Evolutionary conservation across 2,888 invertebrate species (phyloP), one percentile per base, ranked within the genome.

Genomic region (Reticulitermes lucifugus): DNA sequence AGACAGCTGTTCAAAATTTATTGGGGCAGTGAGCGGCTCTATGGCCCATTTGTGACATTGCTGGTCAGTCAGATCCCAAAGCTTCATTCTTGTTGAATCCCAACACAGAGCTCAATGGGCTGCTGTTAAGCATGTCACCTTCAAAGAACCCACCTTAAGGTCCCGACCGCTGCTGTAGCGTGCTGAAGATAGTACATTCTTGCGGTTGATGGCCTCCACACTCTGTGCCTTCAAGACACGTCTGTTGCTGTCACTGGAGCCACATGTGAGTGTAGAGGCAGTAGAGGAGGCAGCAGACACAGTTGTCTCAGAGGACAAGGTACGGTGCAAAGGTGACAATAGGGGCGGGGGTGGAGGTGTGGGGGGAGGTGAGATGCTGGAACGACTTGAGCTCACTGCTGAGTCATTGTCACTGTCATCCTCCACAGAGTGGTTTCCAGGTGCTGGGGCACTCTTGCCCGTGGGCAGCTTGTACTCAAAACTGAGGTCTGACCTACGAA

Each of bases 321-420:
- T 95, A 86, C 95, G 92, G 88, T 94, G 94, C 79, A 95, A 91
- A 79, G 88, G 87, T 83, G 88, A 46, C 84, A 93, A 92, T n/a
- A 94, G 94, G 87, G 95, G 95, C 0, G 96, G 95, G 87, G 93
- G 92, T 7, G 94, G 94, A 1, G 95, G 96, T 46, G 97, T 96
- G 87, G 94, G 94, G 86, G 94, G 95, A 87, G 95, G 94, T 5
- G 96, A 96, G 88, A 95, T 93, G 89, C 95, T 95, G 77, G 96
- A 96, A 84, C 96, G 95, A 88, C 96, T 96, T 80, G 96, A 96
- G 90, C 97, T 97, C 90, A 97, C 96, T 7, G 97, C 97, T 51
- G 97, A 97, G 90, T 97, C 97, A 89, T 96, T 96, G 90, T 97
- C 97, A 89, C 96, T 96, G 88, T 96, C 96, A 88, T 95, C 94